Evolutionary conservation across 2,113 vertebrate genomes (phyloP).

Genomic region (Bostrychus sinensis): DNA sequence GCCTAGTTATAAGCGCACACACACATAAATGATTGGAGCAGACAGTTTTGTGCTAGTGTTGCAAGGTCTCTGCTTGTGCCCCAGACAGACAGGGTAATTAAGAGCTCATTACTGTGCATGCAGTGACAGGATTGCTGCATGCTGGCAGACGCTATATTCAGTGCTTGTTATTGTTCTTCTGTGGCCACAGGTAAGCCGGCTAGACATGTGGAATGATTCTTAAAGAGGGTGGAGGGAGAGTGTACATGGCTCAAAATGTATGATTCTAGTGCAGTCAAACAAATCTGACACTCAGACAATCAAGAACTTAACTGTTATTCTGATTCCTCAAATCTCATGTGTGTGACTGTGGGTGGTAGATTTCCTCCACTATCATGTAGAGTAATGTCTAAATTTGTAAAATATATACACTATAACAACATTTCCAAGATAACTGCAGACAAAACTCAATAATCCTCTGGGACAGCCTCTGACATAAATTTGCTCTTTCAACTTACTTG

Average conservation of each 20-base stretch:
- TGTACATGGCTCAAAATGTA: slow-evolving; percentile 45
- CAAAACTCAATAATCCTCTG: slow-evolving; percentile 62
- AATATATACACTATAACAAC: slow-evolving; percentile 5
- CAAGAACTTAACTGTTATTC: slow-evolving; percentile 72
- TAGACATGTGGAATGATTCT: slow-evolving; percentile 75
- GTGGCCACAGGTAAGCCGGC: slow-evolving; percentile 74
- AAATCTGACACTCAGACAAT: slow-evolving; percentile 71
- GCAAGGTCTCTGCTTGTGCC: slow-evolving; percentile 58
- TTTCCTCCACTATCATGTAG: slow-evolving; percentile 19
- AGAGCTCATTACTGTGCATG: slow-evolving; percentile 79
- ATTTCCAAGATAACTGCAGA: slow-evolving; percentile 35
- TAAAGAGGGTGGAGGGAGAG: slow-evolving; percentile 48
- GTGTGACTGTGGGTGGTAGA: slow-evolving; percentile 66
- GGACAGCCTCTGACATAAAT: slow-evolving; percentile 57
- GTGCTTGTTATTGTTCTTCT: slow-evolving; percentile 74
- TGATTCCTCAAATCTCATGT: slow-evolving; percentile 64
- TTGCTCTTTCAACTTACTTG: slow-evolving; percentile 55
- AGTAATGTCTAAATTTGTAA: slow-evolving; percentile 5
- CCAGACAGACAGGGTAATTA: slow-evolving; percentile 81
- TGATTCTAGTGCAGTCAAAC: slow-evolving; percentile 70
- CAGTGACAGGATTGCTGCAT: slow-evolving; percentile 74
- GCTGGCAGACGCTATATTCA: slow-evolving; percentile 66
- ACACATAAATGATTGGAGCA: slow-evolving; percentile 45
- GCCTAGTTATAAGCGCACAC: slow-evolving; percentile 40
- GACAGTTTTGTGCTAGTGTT: slow-evolving; percentile 57